Conservation (phyloP, 2,888 invertebrate genomes). For the Rhopalosiphum nymphaeae region DNA sequence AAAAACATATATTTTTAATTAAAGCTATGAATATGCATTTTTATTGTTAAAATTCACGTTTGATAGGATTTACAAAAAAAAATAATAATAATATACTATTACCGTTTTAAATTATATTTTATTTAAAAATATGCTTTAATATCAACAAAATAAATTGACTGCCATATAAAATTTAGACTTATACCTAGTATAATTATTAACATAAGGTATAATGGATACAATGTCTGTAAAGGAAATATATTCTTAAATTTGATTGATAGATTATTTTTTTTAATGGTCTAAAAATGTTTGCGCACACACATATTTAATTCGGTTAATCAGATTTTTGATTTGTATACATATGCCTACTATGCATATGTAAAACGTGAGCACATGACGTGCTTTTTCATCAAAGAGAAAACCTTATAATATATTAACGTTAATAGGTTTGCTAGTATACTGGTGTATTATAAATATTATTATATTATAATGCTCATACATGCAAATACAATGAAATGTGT, state of each 20-base stretch:
- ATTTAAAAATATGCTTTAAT: background rate
- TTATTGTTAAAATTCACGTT: background rate
- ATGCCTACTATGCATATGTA: background rate
- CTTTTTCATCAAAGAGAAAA: conserved; percentile 44
- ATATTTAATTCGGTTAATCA: conserved; percentile 33
- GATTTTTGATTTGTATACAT: conserved; percentile 6
- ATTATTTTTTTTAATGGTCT: conserved; percentile 2
- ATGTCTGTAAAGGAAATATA: background rate
- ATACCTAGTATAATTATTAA: background rate
- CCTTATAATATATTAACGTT: background rate
- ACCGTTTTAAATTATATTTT: background rate
- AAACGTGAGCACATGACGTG: conserved; percentile 24
- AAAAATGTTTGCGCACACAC: background rate
- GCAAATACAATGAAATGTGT: conserved; percentile 16
- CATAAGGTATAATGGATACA: background rate
- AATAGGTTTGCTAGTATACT: background rate
- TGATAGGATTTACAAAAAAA: background rate
- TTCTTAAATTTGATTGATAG: conserved; percentile 11
- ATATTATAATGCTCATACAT: conserved; percentile 20
- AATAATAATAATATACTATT: background rate
- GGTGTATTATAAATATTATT: conserved; percentile 24
- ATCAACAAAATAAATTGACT: background rate
- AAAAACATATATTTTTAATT: background rate
- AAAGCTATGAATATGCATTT: background rate
- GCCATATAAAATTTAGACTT: background rate